Percentiles rank a stretch among this genome's conserved stretches.
phyloP scores from a whole-genome alignment of 1,140 invertebrate genomes.

The Drosophila fuyamai region DNA sequence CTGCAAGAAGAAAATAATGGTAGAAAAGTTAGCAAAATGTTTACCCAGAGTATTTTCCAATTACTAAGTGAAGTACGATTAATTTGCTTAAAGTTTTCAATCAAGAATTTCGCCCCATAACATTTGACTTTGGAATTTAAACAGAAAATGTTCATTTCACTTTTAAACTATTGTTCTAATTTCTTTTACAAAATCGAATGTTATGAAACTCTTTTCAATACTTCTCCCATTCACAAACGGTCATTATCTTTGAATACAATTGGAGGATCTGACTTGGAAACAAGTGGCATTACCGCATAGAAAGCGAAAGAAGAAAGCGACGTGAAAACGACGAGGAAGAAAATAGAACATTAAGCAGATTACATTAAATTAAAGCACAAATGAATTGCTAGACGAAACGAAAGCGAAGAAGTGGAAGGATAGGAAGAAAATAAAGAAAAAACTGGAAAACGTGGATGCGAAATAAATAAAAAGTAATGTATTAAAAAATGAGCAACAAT shows the following conservation, averaged over 20 bases:
- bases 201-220: background rate
- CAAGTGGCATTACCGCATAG: slow-evolving; percentile 36
- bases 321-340: slow-evolving; percentile 1
- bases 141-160: no score
- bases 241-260: background rate
- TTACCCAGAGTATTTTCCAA: slow-evolving; percentile 35
- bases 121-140: background rate
- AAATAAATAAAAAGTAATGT: slow-evolving; percentile 46
- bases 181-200: no score
- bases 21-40: slow-evolving; percentile 35
- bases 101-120: background rate
- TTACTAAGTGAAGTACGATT: slow-evolving; percentile 19
- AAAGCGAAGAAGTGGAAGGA: slow-evolving; percentile 19
- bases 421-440: background rate
- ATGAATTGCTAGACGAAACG: slow-evolving; percentile 43
- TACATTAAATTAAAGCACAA: slow-evolving; percentile 67
- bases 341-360: slow-evolving; percentile 58
- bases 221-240: background rate
- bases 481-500: slow-evolving; percentile 60
- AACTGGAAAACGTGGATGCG: slow-evolving; percentile 31
- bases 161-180: no score
- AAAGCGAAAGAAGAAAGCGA: slow-evolving; percentile 1
- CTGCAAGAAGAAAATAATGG: slow-evolving; percentile 34
- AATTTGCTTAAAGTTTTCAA: slow-evolving; percentile 6
- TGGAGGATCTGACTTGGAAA: slow-evolving; percentile 3